These are phyloP conservation scores for Hylyphantes graminicola DNA, from an alignment of 1,140 invertebrate species.

Conservation along the genomic window DNA sequence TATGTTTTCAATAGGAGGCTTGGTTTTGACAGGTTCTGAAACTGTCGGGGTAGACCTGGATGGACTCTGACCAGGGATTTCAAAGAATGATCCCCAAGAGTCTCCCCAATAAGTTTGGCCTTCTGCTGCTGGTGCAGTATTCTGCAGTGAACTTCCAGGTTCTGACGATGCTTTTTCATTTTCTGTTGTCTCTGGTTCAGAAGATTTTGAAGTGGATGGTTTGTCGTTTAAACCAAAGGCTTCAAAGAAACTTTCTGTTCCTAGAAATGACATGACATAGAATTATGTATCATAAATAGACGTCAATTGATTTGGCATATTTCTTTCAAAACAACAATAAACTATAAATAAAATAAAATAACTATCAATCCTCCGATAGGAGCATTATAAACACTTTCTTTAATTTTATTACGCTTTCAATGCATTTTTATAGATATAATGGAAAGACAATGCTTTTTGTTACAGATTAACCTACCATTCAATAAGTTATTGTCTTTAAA, in stretches of 20 bases:
- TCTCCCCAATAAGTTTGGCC: conserved; percentile 46
- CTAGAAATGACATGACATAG: conserved; percentile 5
- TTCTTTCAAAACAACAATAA: too few relatives aligned
- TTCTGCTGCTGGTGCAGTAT: not conserved
- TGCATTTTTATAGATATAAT: too few relatives aligned
- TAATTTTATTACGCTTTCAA: too few relatives aligned
- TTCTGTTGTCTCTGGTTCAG: conserved; percentile 4
- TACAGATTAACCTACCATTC: too few relatives aligned
- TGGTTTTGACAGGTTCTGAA: conserved; percentile 11
- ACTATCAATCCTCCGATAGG: too few relatives aligned
- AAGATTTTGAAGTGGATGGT: conserved; percentile 30
- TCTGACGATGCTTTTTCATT: not conserved
- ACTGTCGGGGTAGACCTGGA: not conserved
- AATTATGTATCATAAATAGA: too few relatives aligned
- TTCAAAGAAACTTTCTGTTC: conserved; percentile 47
- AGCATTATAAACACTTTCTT: too few relatives aligned
- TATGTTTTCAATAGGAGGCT: not conserved
- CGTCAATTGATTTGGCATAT: too few relatives aligned
- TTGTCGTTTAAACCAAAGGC: conserved; percentile 53
- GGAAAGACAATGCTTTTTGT: too few relatives aligned
- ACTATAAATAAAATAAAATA: too few relatives aligned
- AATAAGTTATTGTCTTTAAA: too few relatives aligned
- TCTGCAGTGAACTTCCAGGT: not conserved
- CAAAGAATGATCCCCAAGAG: conserved; percentile 56
- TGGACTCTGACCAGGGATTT: conserved; percentile 6